phyloP scores from a whole-genome alignment of 2,797 vertebrate genomes.

The Petrocephalus schoutedeni region DNA sequence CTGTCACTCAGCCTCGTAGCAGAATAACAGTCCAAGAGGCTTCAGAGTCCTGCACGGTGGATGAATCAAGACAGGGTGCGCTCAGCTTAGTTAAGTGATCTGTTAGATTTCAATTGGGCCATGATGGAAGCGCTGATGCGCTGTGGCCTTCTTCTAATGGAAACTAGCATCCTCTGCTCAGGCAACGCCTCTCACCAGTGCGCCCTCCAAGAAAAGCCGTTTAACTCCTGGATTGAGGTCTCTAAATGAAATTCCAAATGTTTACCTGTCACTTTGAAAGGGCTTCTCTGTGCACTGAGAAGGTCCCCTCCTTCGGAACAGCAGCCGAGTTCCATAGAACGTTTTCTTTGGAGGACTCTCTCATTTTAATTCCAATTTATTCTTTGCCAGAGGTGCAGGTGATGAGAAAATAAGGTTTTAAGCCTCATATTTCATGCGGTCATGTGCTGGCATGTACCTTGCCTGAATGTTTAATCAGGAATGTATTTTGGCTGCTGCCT shows the following conservation, averaged over 20 bases:
- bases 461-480: not conserved
- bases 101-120: conserved; percentile 29
- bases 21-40: not conserved
- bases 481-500: not conserved
- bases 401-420: conserved; percentile 5
- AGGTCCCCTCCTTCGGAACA: not conserved
- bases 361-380: not conserved
- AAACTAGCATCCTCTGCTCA: not conserved
- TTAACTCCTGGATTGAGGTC: not conserved
- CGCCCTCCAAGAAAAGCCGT: not conserved
- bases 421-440: not conserved
- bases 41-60: conserved; percentile 20
- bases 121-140: conserved; percentile 32
- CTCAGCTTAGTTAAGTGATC: conserved; percentile 29
- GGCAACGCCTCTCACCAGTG: not conserved
- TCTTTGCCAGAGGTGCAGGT: not conserved
- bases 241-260: conserved; percentile 21
- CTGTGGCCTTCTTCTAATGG: not conserved
- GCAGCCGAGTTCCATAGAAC: not conserved
- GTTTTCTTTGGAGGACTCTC: not conserved
- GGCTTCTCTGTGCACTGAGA: not conserved
- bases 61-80: conserved; percentile 32
- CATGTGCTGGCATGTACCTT: not conserved
- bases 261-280: conserved; percentile 9
- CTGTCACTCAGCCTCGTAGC: not conserved